Base-by-base conservation (phyloP, 92 coral and sea anemone genomes). In the Epizoanthus rinbou region DNA sequence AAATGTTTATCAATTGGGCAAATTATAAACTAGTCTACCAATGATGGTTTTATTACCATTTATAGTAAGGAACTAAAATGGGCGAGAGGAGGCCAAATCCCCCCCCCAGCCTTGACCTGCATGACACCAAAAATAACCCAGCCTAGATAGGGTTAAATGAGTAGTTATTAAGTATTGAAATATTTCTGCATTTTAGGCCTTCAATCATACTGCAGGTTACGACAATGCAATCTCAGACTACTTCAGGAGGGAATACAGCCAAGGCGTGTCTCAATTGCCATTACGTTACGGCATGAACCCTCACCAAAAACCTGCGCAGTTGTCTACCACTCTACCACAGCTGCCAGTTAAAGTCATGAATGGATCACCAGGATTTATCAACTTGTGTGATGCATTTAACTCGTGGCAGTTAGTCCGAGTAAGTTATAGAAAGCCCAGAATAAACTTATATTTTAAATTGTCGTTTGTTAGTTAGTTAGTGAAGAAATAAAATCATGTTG, bases 251-350 rank as follows among this genome's bases (percentile, higher is more conserved):
- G 86, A 93, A 65, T 95, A 93, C 85, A 93, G 98, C 82, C 80
- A 85, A 56, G 97, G 92, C 21, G 92, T 93, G 24, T 95, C 98
- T 31, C 95, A 93, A 43, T 59, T 95, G 65, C 98, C 95, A 1
- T 87, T 95, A 59, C 88, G 98, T 21, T 95, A 95, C 79, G 98
- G 98, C 59, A 95, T 95, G 98, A 95, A 95, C 85, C 98, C 98
- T 54, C 98, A 95, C 81, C 98, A 95, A 79, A 93, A 94, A 65
- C 98, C 98, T 21, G 98, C 98, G 50, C 97, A 91, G 82, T 89
- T 95, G 45, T 92, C 76, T 73, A 93, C 98, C 57, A 87, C 91
- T 65, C 93, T 93, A 35, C 88, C 98, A 5, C 91, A 91, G 75
- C 87, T 95, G 50, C 98, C 98, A 45, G 94, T 95, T 62, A 93